Conservation (phyloP, 2,888 invertebrate genomes). For the Stegana nigrithorax region DNA sequence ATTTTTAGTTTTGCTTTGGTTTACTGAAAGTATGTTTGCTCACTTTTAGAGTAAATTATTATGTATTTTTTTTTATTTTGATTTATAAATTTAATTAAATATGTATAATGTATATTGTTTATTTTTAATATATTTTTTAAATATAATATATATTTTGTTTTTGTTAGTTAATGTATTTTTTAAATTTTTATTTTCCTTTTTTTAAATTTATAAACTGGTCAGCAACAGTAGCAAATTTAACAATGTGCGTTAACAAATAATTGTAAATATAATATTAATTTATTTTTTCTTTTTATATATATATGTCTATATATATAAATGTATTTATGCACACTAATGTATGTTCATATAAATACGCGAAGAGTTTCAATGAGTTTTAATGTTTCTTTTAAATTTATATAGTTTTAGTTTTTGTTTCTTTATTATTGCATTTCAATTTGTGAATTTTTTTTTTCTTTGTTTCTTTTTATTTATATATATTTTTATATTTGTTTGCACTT, state of each 20-base stretch:
- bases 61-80: slow-evolving; percentile 4
- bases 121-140: slow-evolving; percentile 39
- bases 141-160: slow-evolving; percentile 55
- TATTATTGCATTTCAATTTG: slow-evolving; percentile 18
- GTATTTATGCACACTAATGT: slow-evolving; percentile 23
- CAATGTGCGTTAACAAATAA: slow-evolving; percentile 69
- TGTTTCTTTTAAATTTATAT: slow-evolving; percentile 31
- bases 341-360: slow-evolving; percentile 26
- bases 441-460: slow-evolving; percentile 20
- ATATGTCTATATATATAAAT: slow-evolving; percentile 37
- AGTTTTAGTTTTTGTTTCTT: slow-evolving; percentile 32
- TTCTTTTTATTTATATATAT: slow-evolving; percentile 12
- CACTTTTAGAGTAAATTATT: background rate
- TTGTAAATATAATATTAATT: slow-evolving; percentile 64
- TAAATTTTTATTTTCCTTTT: slow-evolving; percentile 64
- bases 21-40: background rate
- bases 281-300: slow-evolving; percentile 27
- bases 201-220: slow-evolving; percentile 73
- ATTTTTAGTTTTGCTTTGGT: slow-evolving; percentile 5
- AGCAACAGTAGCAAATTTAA: slow-evolving; percentile 69
- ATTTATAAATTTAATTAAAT: slow-evolving; percentile 21
- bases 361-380: slow-evolving; percentile 25
- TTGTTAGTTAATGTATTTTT: slow-evolving; percentile 23
- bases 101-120: slow-evolving; percentile 42
- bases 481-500: background rate